Evolutionary conservation across 2,888 invertebrate species (phyloP).

Genomic region (Volucella inflata): DNA sequence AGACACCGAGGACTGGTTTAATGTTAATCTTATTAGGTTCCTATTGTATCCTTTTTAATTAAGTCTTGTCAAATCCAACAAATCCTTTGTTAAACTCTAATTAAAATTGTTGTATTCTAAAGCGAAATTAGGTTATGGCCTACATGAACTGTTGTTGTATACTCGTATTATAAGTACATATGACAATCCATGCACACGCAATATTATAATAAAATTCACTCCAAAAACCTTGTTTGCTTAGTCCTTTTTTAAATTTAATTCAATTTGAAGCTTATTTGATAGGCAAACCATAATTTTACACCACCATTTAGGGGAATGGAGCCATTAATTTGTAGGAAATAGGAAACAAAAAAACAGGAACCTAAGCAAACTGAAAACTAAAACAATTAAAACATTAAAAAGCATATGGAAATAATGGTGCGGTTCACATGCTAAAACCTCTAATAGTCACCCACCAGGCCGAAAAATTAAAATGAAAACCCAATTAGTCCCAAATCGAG

Average conservation of each 20-base stretch:
- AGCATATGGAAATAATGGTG: not conserved
- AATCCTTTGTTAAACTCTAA: too few species aligned
- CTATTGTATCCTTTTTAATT: too few species aligned
- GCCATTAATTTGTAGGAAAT: slow-evolving; percentile 7
- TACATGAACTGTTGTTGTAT: too few species aligned
- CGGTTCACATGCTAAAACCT: slow-evolving; percentile 34
- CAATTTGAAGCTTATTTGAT: slow-evolving; percentile 62
- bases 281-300: slow-evolving; percentile 56
- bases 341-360: slow-evolving; percentile 43
- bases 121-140: too few species aligned
- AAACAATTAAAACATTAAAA: slow-evolving; percentile 3
- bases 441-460: slow-evolving; percentile 18
- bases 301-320: slow-evolving; percentile 6
- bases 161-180: not conserved
- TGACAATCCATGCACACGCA: slow-evolving; percentile 17
- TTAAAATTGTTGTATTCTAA: too few species aligned
- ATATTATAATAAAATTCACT: slow-evolving; percentile 43
- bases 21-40: too few species aligned
- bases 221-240: slow-evolving; percentile 39
- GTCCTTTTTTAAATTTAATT: slow-evolving; percentile 36
- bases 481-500: slow-evolving; percentile 47
- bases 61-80: too few species aligned
- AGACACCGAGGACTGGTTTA: too few species aligned
- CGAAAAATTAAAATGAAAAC: slow-evolving; percentile 52
- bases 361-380: slow-evolving; percentile 40